Evolutionary conservation across 2,888 invertebrate species (phyloP).

Genomic region (Aporophyla nigra): DNA sequence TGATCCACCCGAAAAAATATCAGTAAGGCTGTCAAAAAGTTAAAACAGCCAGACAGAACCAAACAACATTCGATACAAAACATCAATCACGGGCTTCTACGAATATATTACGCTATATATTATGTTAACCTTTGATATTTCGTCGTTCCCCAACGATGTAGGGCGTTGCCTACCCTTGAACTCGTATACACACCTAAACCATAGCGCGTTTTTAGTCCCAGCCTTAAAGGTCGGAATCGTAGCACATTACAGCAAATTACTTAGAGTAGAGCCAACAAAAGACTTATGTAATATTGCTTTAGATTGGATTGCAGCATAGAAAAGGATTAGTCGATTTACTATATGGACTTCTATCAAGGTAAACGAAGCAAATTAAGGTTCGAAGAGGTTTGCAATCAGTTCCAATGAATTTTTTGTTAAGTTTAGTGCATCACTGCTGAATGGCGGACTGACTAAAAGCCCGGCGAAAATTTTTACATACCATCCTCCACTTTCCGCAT

Average conservation of each 20-base stretch:
- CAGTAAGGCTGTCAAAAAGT: background rate
- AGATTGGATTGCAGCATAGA: constrained; percentile 51
- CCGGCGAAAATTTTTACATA: background rate
- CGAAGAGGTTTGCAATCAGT: background rate
- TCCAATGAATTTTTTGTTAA: background rate
- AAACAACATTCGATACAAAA: constrained; percentile 19
- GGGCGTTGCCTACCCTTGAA: constrained; percentile 70
- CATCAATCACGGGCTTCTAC: constrained; percentile 36
- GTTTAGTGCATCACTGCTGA: background rate
- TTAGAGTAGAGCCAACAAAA: constrained; percentile 40
- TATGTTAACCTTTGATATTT: constrained; percentile 58
- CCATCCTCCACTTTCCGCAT: background rate
- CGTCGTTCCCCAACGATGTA: constrained; percentile 38
- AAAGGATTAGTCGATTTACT: constrained; percentile 35
- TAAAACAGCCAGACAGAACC: constrained; percentile 21
- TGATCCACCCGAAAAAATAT: background rate
- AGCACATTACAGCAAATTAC: constrained; percentile 42
- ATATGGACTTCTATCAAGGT: constrained; percentile 20
- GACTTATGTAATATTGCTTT: constrained; percentile 51
- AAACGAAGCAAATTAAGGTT: background rate
- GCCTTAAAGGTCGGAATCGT: constrained; percentile 60
- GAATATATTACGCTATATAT: constrained; percentile 33
- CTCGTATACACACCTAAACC: constrained; percentile 63
- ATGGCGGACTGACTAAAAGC: too few species aligned
- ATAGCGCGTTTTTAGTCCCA: constrained; percentile 47